Conservation (phyloP, 2,113 vertebrate genomes). For the Ceratotherium simum region DNA sequence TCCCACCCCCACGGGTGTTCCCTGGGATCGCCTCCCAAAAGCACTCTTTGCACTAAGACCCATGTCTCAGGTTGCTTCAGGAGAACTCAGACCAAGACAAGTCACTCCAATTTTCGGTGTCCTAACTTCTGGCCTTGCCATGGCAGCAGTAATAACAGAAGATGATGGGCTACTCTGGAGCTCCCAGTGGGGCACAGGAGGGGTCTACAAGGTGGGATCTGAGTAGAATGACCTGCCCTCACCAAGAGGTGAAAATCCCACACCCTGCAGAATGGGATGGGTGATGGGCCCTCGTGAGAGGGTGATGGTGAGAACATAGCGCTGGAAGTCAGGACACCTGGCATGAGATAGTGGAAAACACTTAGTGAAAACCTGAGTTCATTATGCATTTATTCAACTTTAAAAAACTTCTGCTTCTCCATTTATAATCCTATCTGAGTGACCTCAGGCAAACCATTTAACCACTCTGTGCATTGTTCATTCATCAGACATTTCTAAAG, state of each 20-base stretch:
- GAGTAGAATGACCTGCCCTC: not conserved
- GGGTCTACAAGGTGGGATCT: not conserved
- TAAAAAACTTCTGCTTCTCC: not conserved
- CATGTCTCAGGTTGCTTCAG: not conserved
- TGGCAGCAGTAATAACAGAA: not conserved
- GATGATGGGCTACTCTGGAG: not conserved
- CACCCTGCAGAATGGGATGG: not conserved
- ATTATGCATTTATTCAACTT: not conserved
- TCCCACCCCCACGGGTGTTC: not conserved
- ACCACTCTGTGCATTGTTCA: not conserved
- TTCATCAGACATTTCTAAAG: not conserved
- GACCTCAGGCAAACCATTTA: not conserved
- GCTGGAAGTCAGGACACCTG: not conserved
- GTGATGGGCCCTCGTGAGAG: not conserved
- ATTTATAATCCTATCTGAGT: not conserved
- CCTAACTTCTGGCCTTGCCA: not conserved
- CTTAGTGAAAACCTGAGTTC: not conserved
- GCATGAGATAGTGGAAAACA: not conserved
- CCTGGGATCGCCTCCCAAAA: not conserved
- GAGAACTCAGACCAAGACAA: not conserved
- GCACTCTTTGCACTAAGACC: not conserved
- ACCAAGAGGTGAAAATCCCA: not conserved
- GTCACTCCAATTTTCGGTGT: not conserved
- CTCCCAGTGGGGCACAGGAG: not conserved
- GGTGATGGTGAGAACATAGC: not conserved